These are phyloP conservation scores for Rhinichthys osculus DNA, from an alignment of 2,797 vertebrate species.

Conservation along the genomic window DNA sequence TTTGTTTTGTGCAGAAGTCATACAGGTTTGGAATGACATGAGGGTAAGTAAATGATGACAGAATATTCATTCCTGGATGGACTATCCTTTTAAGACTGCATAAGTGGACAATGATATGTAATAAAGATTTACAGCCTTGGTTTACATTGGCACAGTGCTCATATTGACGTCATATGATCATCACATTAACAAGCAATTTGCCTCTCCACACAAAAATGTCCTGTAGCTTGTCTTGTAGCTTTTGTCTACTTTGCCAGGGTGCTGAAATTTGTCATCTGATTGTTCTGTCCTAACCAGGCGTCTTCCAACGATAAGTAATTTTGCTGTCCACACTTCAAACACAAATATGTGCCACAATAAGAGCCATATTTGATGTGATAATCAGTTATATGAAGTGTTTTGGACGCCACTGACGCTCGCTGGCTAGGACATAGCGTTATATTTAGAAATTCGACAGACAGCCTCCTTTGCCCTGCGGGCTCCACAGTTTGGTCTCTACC, in stretches of 20 bases:
- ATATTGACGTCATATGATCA: background rate
- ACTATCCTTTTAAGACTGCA: background rate
- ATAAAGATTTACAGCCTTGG: too few relatives aligned
- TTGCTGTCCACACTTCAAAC: background rate
- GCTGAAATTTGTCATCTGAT: background rate
- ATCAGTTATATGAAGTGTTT: background rate
- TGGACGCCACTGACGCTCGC: background rate
- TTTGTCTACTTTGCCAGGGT: background rate
- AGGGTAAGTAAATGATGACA: background rate
- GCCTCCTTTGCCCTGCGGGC: background rate
- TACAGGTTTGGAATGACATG: background rate
- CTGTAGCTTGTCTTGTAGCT: background rate
- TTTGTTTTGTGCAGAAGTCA: background rate
- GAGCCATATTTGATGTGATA: background rate
- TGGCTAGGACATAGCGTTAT: background rate
- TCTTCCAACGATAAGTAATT: background rate
- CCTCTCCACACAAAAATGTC: background rate
- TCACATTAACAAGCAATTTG: background rate
- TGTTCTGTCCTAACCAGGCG: background rate
- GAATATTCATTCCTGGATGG: background rate
- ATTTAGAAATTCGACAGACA: constrained; percentile 15
- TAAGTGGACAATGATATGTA: background rate
- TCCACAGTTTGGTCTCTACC: constrained; percentile 23
- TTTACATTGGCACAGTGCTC: background rate
- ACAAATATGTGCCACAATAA: background rate